A percentile compares a stretch with the other conserved stretches of the same genome.
phyloP scores from a whole-genome alignment of 2,113 vertebrate species.

The Origma solitaria region DNA sequence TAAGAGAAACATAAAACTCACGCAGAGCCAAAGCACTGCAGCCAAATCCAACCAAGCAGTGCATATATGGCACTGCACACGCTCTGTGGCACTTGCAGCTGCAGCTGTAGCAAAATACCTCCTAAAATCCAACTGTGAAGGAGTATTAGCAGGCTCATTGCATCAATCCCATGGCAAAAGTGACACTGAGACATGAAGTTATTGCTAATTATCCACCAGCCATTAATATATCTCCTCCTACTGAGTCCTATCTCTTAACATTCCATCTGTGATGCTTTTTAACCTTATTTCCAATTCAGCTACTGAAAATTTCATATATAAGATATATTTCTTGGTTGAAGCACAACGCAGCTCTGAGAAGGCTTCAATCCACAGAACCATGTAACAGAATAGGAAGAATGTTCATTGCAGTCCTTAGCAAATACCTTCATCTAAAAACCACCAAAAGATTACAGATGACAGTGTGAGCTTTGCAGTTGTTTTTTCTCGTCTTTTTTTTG shows the following conservation, averaged over 20 bases:
- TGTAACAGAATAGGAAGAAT: neutral
- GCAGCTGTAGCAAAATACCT: constrained; percentile 34
- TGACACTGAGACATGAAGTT: constrained; percentile 44
- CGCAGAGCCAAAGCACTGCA: neutral
- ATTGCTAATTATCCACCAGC: constrained; percentile 46
- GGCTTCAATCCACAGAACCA: neutral
- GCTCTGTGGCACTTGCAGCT: neutral
- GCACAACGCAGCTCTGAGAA: neutral
- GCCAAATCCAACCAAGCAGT: constrained; percentile 1
- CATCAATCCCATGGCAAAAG: constrained; percentile 56
- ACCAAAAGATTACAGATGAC: neutral
- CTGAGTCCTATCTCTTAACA: neutral
- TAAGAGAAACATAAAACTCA: neutral
- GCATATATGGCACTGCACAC: neutral
- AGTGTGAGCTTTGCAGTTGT: neutral
- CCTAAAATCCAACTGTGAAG: constrained; percentile 57
- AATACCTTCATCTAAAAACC: neutral
- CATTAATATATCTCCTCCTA: constrained; percentile 44
- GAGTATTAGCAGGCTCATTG: constrained; percentile 50
- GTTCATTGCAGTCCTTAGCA: neutral
- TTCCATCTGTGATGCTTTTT: constrained; percentile 28
- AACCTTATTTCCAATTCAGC: constrained; percentile 11
- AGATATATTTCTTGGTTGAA: neutral
- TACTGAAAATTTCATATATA: constrained; percentile 28
- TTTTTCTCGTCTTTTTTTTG: neutral